Base-by-base conservation (phyloP, 2,888 invertebrate genomes). In the Minunthozetes semirufus region DNA sequence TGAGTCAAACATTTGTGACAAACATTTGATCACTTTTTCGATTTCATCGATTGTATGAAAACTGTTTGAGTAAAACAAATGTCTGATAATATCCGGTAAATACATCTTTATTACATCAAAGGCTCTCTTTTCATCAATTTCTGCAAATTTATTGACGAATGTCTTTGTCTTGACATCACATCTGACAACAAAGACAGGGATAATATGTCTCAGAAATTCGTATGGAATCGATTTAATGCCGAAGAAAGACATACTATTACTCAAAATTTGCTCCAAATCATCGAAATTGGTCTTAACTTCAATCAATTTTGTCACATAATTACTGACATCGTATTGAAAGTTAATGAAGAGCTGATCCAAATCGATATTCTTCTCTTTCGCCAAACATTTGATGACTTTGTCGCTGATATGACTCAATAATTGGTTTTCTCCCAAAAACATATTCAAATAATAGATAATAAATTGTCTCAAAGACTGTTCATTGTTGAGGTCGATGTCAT, bases 361-460 rank as follows among this genome's bases (percentile, higher is more conserved):
- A 8, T 33, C 33, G 33, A 38, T 38, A 19, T 38, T 17, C 19
- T 38, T 66, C 19, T n/a, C n/a, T 38, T 38, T 15, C n/a, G 38
- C 33, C n/a, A 66, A 38, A 66, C 29, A n/a, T 66, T 38, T 66
- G 66, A 66, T 66, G 8, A n/a, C 19, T 38, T 66, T 66, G 33
- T 29, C 38, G n/a, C n/a, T 19, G 19, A 66, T 66, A 19, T 66
- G 66, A 38, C 38, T 66, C 4, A 29, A 6, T n/a, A 66, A 66
- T 19, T 1, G 1, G 38, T 66, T 19, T 0, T 11, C 38, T 66
- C 15, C 33, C 13, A 66, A n/a, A 29, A 15, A 5, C 1, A n/a
- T 1, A 66, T 66, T 38, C 15, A 66, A 11, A 17, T 9, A 19
- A 33, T 17, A 38, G 33, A 66, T 8, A 4, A 38, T 15, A 15